Evolutionary conservation across 1,140 invertebrate genomes (phyloP).

Genomic region (Gyrodactylus salaris): DNA sequence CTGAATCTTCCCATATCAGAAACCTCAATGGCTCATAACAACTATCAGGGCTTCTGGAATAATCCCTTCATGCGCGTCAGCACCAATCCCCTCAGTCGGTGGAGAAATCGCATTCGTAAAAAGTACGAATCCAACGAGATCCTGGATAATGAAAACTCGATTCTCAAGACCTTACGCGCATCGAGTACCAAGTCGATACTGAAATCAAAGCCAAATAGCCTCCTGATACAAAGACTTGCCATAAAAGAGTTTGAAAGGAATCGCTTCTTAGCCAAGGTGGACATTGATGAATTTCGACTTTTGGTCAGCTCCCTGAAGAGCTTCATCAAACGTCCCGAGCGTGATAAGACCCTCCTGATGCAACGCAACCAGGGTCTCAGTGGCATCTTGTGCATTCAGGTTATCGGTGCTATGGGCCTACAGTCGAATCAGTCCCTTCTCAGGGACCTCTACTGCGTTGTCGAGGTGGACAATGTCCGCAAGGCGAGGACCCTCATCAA

Average conservation of each 20-base stretch:
- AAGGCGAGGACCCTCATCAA: conserved; percentile 84
- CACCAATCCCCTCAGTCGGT: background rate
- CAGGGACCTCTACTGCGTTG: conserved; percentile 67
- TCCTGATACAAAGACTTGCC: background rate
- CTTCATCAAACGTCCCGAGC: background rate
- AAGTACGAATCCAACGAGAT: background rate
- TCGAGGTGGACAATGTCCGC: conserved; percentile 76
- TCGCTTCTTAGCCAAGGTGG: background rate
- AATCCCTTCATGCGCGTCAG: background rate
- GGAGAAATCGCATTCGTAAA: background rate
- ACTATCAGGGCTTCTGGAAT: background rate
- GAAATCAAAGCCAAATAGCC: too few species aligned
- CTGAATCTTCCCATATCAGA: background rate
- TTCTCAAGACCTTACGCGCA: background rate
- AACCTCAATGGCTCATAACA: too few species aligned
- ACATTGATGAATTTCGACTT: background rate
- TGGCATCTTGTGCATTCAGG: conserved; percentile 3
- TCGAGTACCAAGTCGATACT: background rate
- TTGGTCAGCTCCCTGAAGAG: background rate
- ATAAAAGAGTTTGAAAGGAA: background rate
- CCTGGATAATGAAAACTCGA: background rate
- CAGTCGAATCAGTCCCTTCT: conserved; percentile 20
- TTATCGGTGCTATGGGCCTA: conserved; percentile 4
- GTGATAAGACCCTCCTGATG: background rate
- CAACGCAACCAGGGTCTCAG: background rate